Conservation (phyloP, 2,888 invertebrate genomes). For the Chaetogeoica ovagalla region DNA sequence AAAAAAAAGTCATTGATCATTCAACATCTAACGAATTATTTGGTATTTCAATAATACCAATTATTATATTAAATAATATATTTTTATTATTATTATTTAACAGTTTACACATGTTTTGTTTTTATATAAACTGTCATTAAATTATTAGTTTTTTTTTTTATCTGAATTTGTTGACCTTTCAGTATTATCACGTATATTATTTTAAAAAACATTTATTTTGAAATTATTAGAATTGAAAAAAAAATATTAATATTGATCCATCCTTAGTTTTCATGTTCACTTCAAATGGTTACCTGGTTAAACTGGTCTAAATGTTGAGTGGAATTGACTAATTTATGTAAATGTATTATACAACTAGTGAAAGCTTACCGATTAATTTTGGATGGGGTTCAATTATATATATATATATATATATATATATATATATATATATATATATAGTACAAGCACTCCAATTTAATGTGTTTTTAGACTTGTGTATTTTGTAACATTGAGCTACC, state of each 20-base stretch:
- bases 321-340: neutral
- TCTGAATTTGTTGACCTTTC: neutral
- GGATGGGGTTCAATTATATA: neutral
- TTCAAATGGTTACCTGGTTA: slow-evolving; percentile 3
- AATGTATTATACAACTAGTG: slow-evolving; percentile 10
- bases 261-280: slow-evolving; percentile 4
- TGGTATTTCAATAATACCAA: too few relatives aligned
- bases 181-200: neutral
- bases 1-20: too few relatives aligned
- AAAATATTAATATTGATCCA: neutral
- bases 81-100: too few relatives aligned
- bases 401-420: neutral
- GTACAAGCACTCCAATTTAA: slow-evolving; percentile 6
- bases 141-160: neutral
- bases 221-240: neutral
- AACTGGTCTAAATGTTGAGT: neutral
- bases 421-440: neutral
- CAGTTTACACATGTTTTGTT: too few relatives aligned
- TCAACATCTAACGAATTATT: too few relatives aligned
- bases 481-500: slow-evolving; percentile 7
- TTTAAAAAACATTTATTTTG: neutral
- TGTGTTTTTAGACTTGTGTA: neutral
- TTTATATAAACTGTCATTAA: too few relatives aligned
- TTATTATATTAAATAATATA: too few relatives aligned
- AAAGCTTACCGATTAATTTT: slow-evolving; percentile 1